These are phyloP conservation scores for Leucophenga maculata DNA, from an alignment of 2,888 invertebrate species.

Conservation along the genomic window DNA sequence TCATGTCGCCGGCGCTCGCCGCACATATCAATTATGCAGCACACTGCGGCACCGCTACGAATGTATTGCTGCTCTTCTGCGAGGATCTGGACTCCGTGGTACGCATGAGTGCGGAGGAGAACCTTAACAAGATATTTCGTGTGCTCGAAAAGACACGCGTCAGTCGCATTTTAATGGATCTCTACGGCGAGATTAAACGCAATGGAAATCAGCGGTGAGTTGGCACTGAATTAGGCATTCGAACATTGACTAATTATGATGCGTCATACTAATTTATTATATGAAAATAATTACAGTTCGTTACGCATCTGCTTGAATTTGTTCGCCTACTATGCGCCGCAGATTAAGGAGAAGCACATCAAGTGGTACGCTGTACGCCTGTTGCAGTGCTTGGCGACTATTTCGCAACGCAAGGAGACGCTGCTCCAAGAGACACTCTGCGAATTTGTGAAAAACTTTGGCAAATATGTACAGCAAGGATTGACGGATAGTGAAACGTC, in stretches of 20 bases:
- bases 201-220: slow-evolving; percentile 76
- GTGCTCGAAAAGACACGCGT: slow-evolving; percentile 79
- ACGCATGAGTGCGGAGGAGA: slow-evolving; percentile 86
- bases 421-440: slow-evolving; percentile 68
- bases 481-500: slow-evolving; percentile 70
- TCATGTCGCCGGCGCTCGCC: slow-evolving; percentile 72
- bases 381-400: slow-evolving; percentile 81
- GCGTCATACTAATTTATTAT: not conserved
- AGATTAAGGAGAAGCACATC: slow-evolving; percentile 84
- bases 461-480: slow-evolving; percentile 68
- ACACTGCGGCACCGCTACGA: slow-evolving; percentile 80
- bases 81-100: slow-evolving; percentile 86
- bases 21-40: slow-evolving; percentile 77
- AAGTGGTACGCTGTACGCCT: slow-evolving; percentile 84
- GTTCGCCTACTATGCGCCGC: slow-evolving; percentile 83
- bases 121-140: slow-evolving; percentile 84
- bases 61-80: slow-evolving; percentile 80
- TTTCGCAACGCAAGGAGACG: slow-evolving; percentile 79
- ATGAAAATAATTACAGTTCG: slow-evolving; percentile 73
- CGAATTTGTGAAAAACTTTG: slow-evolving; percentile 70
- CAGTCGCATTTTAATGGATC: slow-evolving; percentile 83
- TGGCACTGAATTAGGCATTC: too few species aligned
- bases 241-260: not conserved
- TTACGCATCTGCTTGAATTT: slow-evolving; percentile 83
- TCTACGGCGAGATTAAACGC: slow-evolving; percentile 87